Percentiles rank a stretch among this genome's conserved stretches.
Evolutionary conservation across 2,888 invertebrate species (phyloP).

Genomic region (Steromphala cineraria): DNA sequence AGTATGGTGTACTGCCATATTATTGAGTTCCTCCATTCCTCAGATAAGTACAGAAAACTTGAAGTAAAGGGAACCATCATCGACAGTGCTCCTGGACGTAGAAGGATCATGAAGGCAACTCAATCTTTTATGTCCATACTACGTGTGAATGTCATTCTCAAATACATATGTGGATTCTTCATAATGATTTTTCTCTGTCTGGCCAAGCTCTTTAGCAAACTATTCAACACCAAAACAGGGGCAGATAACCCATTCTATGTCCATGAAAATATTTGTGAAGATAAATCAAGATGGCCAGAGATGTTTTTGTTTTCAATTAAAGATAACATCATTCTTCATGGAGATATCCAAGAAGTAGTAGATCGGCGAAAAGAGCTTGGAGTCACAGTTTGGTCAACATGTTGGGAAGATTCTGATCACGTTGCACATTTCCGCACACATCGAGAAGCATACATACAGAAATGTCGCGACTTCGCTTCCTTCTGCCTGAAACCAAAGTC

Average conservation of each 20-base stretch:
- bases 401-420: slow-evolving; percentile 85
- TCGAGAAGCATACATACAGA: slow-evolving; percentile 72
- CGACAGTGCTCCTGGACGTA: slow-evolving; percentile 83
- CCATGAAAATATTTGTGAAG: slow-evolving; percentile 75
- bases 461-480: slow-evolving; percentile 57
- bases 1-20: slow-evolving; percentile 84
- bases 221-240: slow-evolving; percentile 29
- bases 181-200: slow-evolving; percentile 51
- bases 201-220: slow-evolving; percentile 30
- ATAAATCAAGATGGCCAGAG: slow-evolving; percentile 82
- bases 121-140: slow-evolving; percentile 53
- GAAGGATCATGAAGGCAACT: slow-evolving; percentile 49
- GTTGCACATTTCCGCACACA: slow-evolving; percentile 83
- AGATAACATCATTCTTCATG: slow-evolving; percentile 82
- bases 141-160: slow-evolving; percentile 46
- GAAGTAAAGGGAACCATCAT: slow-evolving; percentile 77
- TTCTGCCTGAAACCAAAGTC: slow-evolving; percentile 31
- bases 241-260: slow-evolving; percentile 43
- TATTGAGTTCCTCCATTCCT: slow-evolving; percentile 77
- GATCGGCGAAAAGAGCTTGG: slow-evolving; percentile 78
- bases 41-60: slow-evolving; percentile 38
- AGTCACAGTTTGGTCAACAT: slow-evolving; percentile 80
- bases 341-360: slow-evolving; percentile 84
- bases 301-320: slow-evolving; percentile 84
- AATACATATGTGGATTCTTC: slow-evolving; percentile 76